Evolutionary conservation across 2,113 vertebrate genomes (phyloP).

Genomic region (Elanoides forficatus): DNA sequence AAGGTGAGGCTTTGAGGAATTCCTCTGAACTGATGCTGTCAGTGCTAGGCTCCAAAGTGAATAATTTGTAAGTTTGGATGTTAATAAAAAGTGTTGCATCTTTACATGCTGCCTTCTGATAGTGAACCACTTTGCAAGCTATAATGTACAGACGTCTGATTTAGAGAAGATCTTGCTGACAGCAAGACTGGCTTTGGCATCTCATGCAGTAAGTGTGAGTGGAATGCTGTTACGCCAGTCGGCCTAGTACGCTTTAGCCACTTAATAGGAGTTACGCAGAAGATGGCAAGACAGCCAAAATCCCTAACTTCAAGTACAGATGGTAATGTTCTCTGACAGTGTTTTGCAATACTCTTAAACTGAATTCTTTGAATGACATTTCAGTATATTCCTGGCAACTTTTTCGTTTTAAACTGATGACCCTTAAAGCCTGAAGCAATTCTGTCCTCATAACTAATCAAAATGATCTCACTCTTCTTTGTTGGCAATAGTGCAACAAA

Average conservation of each 20-base stretch:
- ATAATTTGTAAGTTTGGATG: not conserved
- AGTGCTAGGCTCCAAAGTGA: not conserved
- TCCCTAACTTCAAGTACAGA: not conserved
- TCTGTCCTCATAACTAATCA: not conserved
- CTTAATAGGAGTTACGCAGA: not conserved
- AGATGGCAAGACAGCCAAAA: not conserved
- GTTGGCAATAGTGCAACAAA: not conserved
- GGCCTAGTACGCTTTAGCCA: fast-evolving
- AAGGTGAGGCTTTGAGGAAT: not conserved
- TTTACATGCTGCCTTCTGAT: not conserved
- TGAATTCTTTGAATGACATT: not conserved
- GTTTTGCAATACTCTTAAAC: not conserved
- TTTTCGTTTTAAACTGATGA: not conserved
- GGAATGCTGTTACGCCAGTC: not conserved
- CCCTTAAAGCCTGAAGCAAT: not conserved
- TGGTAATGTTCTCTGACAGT: not conserved
- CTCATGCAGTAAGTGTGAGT: not conserved
- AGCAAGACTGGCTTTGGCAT: not conserved
- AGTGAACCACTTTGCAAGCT: not conserved
- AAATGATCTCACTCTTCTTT: not conserved
- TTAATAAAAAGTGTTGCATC: not conserved
- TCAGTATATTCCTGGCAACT: not conserved
- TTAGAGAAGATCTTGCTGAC: not conserved
- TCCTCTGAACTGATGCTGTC: not conserved
- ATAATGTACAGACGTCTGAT: not conserved